Conservation (phyloP, 2,113 vertebrate species). For the Coptodon rendalli region DNA sequence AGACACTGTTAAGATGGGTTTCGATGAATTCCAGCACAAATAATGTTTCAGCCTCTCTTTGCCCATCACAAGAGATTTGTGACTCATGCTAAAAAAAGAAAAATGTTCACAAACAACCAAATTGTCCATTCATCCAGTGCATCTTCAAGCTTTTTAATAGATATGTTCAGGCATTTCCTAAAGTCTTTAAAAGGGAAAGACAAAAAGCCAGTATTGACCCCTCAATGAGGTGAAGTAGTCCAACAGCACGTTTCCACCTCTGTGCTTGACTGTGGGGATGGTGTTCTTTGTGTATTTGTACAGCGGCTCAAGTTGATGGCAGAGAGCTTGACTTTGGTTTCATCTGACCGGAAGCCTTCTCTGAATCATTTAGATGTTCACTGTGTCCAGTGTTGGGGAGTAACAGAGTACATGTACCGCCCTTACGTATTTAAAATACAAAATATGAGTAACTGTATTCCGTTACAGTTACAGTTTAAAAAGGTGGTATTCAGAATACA, state of each 20-base stretch:
- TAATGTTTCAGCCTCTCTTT: too few relatives aligned
- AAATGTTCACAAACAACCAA: fast-evolving
- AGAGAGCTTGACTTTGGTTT: neutral
- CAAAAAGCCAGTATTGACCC: neutral
- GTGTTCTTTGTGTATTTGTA: neutral
- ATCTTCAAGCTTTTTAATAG: neutral
- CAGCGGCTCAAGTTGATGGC: neutral
- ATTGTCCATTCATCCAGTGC: neutral
- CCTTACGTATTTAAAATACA: too few relatives aligned
- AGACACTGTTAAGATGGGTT: too few relatives aligned
- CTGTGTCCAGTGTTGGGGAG: too few relatives aligned
- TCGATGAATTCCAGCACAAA: too few relatives aligned
- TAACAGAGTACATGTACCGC: too few relatives aligned
- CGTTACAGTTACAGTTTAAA: too few relatives aligned
- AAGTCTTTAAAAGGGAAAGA: neutral
- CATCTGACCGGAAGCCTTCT: neutral
- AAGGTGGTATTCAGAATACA: too few relatives aligned
- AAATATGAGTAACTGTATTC: too few relatives aligned
- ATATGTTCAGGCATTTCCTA: neutral
- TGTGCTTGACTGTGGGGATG: neutral
- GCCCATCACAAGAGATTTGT: neutral
- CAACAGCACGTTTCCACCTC: neutral
- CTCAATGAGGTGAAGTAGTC: neutral
- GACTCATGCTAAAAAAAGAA: neutral
- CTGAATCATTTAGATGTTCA: neutral